phyloP scores from a whole-genome alignment of 2,888 invertebrate species.

The Synergus itoensis region DNA sequence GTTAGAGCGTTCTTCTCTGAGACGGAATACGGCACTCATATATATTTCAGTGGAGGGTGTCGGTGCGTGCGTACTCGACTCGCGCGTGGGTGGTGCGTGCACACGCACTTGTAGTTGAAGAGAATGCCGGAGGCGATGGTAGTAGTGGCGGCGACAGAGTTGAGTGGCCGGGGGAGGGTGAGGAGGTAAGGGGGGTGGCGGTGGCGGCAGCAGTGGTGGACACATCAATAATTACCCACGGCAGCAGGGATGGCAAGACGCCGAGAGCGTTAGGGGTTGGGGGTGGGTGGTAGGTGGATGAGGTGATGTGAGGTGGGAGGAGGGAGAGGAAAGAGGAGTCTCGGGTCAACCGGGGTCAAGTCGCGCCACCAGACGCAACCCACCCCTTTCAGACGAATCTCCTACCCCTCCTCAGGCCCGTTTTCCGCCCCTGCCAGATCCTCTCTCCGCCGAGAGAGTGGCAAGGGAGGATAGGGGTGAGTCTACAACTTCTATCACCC shows the following conservation, averaged over 20 bases:
- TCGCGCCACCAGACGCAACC: constrained; percentile 77
- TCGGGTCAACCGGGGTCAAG: constrained; percentile 76
- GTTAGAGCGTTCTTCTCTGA: neutral
- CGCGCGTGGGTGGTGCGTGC: constrained; percentile 25
- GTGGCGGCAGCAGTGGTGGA: constrained; percentile 71
- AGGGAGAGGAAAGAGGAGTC: constrained; percentile 54
- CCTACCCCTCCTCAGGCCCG: constrained; percentile 61
- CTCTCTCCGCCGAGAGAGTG: constrained; percentile 54
- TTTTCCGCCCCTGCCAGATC: constrained; percentile 58
- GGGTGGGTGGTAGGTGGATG: constrained; percentile 44
- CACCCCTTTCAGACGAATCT: constrained; percentile 73
- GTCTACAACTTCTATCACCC: constrained; percentile 32
- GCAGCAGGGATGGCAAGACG: constrained; percentile 62
- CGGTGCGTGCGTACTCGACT: constrained; percentile 23
- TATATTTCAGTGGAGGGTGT: constrained; percentile 35
- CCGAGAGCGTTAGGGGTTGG: constrained; percentile 52
- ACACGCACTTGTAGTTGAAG: neutral
- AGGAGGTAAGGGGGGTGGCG: constrained; percentile 50
- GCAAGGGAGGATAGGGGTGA: constrained; percentile 6
- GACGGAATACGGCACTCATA: constrained; percentile 4
- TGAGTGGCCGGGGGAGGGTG: constrained; percentile 46
- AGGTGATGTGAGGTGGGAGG: constrained; percentile 54
- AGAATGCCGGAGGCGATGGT: constrained; percentile 50
- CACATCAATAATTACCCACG: constrained; percentile 77
- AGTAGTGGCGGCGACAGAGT: constrained; percentile 46